Conservation (phyloP, 2,797 vertebrate species). For the Antrozous pallidus region DNA sequence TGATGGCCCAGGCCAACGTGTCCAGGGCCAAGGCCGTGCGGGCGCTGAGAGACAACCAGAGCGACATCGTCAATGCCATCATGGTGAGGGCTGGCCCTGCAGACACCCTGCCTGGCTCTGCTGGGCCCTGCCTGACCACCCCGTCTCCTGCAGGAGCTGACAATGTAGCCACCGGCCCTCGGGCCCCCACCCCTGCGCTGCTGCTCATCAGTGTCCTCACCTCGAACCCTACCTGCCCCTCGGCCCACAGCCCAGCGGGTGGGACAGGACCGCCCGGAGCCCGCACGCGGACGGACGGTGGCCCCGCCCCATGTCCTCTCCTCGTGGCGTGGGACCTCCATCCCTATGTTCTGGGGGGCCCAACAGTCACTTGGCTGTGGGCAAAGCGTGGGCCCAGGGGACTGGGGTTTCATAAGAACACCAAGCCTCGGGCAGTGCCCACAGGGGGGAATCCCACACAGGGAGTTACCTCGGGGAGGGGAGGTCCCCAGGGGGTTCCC, state of each 20-base stretch:
- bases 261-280: not conserved
- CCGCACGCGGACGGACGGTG: not conserved
- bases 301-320: not conserved
- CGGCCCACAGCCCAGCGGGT: not conserved
- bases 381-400: no score
- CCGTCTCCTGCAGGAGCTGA: slow-evolving; percentile 88
- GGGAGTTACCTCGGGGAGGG: no score
- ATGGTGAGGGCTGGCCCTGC: slow-evolving; percentile 88
- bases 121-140: not conserved
- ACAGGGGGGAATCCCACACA: no score
- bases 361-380: not conserved
- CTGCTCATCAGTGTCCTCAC: no score
- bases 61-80: slow-evolving; percentile 98
- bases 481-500: no score
- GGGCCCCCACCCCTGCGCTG: slow-evolving; percentile 65
- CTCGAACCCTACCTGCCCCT: no score
- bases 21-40: slow-evolving; percentile 94
- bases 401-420: not conserved
- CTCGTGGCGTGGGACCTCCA: not conserved
- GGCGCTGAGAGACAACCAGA: slow-evolving; percentile 96
- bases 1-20: slow-evolving; percentile 98
- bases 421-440: no score
- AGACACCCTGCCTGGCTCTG: not conserved
- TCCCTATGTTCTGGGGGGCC: not conserved
- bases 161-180: slow-evolving; percentile 89